phyloP scores from a whole-genome alignment of 2,797 vertebrate genomes.

The Luscinia luscinia region DNA sequence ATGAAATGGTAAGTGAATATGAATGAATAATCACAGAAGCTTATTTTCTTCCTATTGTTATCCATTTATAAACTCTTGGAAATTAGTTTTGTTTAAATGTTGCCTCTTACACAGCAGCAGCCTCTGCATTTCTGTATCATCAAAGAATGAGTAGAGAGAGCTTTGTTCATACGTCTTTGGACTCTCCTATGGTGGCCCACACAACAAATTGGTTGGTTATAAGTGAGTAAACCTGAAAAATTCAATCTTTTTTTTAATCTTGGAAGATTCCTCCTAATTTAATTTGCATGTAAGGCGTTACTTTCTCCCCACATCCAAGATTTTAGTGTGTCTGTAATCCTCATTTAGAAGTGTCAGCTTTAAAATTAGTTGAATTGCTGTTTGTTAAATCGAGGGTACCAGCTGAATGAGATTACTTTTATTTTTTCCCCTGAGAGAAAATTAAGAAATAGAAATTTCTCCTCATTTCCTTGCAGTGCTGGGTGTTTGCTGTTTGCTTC shows the following conservation, averaged over 20 bases:
- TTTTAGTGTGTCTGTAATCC: background rate
- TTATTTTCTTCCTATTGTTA: background rate
- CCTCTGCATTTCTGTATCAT: background rate
- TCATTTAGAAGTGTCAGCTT: background rate
- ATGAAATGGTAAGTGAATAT: background rate
- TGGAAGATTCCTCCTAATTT: background rate
- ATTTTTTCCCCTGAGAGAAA: background rate
- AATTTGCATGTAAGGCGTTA: background rate
- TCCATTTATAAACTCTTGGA: background rate
- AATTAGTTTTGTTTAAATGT: background rate
- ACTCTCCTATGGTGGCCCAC: background rate
- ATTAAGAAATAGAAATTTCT: background rate
- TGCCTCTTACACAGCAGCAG: background rate
- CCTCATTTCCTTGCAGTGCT: background rate
- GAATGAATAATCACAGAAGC: background rate
- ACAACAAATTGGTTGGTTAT: background rate
- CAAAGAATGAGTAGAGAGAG: background rate
- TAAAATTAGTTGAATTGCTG: background rate
- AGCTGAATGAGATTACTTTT: background rate
- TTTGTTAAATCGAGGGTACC: background rate
- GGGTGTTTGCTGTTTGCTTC: background rate
- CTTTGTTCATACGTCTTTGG: background rate
- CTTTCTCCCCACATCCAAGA: background rate
- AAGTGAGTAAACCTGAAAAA: background rate
- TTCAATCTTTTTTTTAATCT: background rate